Evolutionary conservation across 2,888 invertebrate species (phyloP).

Genomic region (Drosophila subquinaria): DNA sequence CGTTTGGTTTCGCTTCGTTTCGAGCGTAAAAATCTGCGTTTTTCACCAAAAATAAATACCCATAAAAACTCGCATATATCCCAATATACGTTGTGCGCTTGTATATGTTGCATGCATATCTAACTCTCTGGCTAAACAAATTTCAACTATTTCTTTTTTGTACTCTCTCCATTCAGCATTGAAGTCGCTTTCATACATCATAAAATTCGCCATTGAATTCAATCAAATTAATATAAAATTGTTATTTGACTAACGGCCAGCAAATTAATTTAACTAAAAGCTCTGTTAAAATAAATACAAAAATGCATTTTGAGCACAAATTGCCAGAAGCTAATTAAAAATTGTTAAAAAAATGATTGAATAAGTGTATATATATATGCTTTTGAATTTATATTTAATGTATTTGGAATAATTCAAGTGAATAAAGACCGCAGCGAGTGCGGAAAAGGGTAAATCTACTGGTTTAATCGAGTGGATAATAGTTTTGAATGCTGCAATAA

Average conservation of each 20-base stretch:
- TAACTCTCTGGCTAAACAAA: constrained; percentile 46
- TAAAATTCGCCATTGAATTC: constrained; percentile 11
- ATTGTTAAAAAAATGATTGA: not conserved
- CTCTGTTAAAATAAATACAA: not conserved
- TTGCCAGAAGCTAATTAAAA: not conserved
- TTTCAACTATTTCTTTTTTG: constrained; percentile 42
- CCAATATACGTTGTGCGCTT: not conserved
- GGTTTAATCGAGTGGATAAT: not conserved
- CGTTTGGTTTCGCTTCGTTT: constrained; percentile 41
- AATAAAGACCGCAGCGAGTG: not conserved
- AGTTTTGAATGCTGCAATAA: not conserved
- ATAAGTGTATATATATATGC: not conserved
- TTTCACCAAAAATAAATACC: constrained; percentile 60
- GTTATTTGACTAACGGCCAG: constrained; percentile 1
- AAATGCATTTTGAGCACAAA: not conserved
- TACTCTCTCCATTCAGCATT: constrained; percentile 20
- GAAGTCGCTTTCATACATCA: constrained; percentile 33
- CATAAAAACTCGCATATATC: constrained; percentile 34
- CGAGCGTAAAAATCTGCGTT: constrained; percentile 66
- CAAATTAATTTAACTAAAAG: constrained; percentile 15
- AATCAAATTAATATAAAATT: constrained; percentile 35
- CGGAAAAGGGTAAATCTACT: not conserved
- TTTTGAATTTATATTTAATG: not conserved
- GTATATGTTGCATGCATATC: constrained; percentile 14
- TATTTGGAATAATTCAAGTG: constrained; percentile 1